These are phyloP conservation scores for Spodoptera picta DNA, from an alignment of 2,888 invertebrate genomes.

Conservation along the genomic window DNA sequence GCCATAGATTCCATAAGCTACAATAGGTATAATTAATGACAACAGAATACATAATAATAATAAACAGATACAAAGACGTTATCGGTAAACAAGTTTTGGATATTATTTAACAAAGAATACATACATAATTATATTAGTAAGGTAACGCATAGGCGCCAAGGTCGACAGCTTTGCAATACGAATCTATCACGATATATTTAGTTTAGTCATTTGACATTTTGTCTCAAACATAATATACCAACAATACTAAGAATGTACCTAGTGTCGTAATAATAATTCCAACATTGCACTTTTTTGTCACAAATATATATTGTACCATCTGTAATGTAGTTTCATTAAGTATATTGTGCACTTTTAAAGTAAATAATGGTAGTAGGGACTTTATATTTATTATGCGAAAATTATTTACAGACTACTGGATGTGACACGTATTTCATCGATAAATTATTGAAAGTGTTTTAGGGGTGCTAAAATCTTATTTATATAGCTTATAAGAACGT, in stretches of 20 bases:
- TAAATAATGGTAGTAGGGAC: no score
- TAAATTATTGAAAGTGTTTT: no score
- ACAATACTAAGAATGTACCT: not conserved
- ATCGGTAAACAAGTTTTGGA: slow-evolving; percentile 33
- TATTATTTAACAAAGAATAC: slow-evolving; percentile 27
- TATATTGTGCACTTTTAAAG: no score
- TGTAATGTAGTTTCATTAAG: no score
- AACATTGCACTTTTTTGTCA: not conserved
- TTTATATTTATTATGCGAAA: no score
- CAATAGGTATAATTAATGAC: no score
- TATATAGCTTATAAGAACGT: slow-evolving; percentile 2
- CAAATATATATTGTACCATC: no score
- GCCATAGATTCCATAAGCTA: no score
- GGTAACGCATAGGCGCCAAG: slow-evolving; percentile 43
- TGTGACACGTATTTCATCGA: no score
- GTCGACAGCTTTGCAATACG: slow-evolving; percentile 33
- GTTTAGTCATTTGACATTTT: slow-evolving; percentile 23
- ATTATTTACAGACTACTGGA: no score
- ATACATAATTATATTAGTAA: slow-evolving; percentile 32
- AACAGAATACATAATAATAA: slow-evolving; percentile 11
- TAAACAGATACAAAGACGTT: slow-evolving; percentile 6
- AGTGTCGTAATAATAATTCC: not conserved
- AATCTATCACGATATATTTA: slow-evolving; percentile 34
- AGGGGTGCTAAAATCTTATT: not conserved
- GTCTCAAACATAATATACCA: slow-evolving; percentile 1